Evolutionary conservation across 2,888 invertebrate genomes (phyloP).

Genomic region (Caenorhabditis becei): DNA sequence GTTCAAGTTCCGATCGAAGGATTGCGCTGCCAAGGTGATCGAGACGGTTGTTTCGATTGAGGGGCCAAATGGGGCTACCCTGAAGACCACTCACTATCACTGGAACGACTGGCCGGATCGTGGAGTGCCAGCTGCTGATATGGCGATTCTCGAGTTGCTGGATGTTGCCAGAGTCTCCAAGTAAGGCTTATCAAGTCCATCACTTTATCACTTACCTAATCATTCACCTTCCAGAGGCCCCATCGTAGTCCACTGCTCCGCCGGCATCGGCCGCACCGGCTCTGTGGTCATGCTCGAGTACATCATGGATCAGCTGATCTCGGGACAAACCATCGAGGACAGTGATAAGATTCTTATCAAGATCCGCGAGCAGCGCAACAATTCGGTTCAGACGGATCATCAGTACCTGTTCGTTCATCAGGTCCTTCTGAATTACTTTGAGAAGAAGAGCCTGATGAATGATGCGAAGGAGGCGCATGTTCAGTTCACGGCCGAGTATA

Average conservation of each 20-base stretch:
- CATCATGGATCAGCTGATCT: slow-evolving; percentile 60
- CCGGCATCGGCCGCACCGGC: slow-evolving; percentile 70
- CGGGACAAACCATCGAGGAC: slow-evolving; percentile 54
- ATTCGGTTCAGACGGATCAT: slow-evolving; percentile 67
- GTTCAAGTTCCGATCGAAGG: slow-evolving; percentile 2
- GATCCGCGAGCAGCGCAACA: slow-evolving; percentile 66
- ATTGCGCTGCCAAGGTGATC: slow-evolving; percentile 22
- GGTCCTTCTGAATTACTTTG: slow-evolving; percentile 65
- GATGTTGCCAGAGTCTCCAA: slow-evolving; percentile 25
- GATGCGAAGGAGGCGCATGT: no score
- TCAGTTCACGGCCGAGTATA: no score
- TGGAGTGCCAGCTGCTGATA: slow-evolving; percentile 63
- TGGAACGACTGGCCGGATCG: slow-evolving; percentile 72
- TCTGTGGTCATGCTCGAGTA: slow-evolving; percentile 69
- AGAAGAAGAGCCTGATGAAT: slow-evolving; percentile 32
- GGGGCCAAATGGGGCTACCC: slow-evolving; percentile 16
- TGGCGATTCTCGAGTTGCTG: slow-evolving; percentile 61
- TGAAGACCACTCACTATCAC: slow-evolving; percentile 62
- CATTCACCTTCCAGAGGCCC: slow-evolving; percentile 59
- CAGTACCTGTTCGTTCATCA: slow-evolving; percentile 71
- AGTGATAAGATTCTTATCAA: slow-evolving; percentile 61
- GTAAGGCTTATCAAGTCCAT: no score
- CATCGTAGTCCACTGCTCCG: slow-evolving; percentile 70
- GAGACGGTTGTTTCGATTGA: slow-evolving; percentile 52
- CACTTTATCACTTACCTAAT: no score